Conservation (phyloP, 2,113 vertebrate genomes). For the Ptychochromis oligacanthus region DNA sequence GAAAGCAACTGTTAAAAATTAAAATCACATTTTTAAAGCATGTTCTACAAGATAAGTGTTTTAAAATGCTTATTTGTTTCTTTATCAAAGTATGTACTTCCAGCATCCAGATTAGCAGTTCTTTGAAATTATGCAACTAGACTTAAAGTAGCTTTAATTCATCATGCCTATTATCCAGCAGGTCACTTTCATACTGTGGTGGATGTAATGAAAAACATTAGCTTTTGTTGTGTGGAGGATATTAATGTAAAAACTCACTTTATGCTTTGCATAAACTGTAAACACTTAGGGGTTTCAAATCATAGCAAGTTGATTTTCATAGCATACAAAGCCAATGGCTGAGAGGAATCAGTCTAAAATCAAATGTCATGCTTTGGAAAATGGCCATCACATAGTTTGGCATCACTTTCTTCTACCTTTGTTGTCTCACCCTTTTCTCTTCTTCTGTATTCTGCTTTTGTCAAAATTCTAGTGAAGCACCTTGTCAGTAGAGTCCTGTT, state of each 20-base stretch:
- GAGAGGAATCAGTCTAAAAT: neutral
- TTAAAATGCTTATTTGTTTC: neutral
- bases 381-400: constrained; percentile 30
- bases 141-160: neutral
- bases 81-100: too few species aligned
- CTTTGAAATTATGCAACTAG: neutral
- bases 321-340: neutral
- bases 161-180: neutral
- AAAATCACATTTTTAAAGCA: neutral
- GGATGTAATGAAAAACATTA: neutral
- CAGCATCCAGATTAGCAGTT: neutral
- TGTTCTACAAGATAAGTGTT: neutral
- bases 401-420: constrained; percentile 51
- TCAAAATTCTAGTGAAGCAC: constrained; percentile 79
- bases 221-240: neutral
- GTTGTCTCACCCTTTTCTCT: constrained; percentile 61
- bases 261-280: constrained; percentile 6
- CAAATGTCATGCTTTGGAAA: constrained; percentile 43
- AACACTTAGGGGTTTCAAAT: neutral
- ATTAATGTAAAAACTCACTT: neutral
- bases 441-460: constrained; percentile 62
- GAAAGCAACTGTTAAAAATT: neutral
- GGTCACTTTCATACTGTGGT: neutral
- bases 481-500: constrained; percentile 96
- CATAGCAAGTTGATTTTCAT: neutral